A percentile compares a stretch with the other conserved stretches of the same genome.
Conservation (phyloP, 1,140 invertebrate genomes). For the Scaptodrosophila lebanonensis region DNA sequence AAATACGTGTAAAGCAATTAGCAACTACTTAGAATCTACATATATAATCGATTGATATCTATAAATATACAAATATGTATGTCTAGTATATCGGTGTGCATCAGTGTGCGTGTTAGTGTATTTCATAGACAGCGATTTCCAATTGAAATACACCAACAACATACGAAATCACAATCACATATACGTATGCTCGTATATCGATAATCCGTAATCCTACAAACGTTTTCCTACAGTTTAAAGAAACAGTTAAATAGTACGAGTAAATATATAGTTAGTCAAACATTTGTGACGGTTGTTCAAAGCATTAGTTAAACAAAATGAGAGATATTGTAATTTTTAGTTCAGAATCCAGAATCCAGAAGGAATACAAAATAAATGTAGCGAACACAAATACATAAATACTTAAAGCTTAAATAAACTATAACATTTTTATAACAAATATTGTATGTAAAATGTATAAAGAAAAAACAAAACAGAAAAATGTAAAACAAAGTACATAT, state of each 20-base stretch:
- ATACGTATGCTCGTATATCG: too few species aligned
- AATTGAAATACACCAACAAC: constrained; percentile 29
- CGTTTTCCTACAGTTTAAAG: constrained; percentile 53
- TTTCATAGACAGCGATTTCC: constrained; percentile 47
- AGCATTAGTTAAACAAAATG: constrained; percentile 30
- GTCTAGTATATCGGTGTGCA: constrained; percentile 14
- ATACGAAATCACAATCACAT: constrained; percentile 36
- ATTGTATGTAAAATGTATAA: constrained; percentile 26
- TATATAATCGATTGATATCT: constrained; percentile 20
- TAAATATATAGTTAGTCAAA: constrained; percentile 36
- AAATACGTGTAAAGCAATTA: constrained; percentile 70
- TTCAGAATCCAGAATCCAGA: constrained; percentile 8
- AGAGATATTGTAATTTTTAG: constrained; percentile 29
- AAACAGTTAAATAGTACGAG: constrained; percentile 28
- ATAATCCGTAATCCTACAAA: constrained; percentile 55
- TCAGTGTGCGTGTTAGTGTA: constrained; percentile 52
- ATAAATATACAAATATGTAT: constrained; percentile 20
- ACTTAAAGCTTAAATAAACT: constrained; percentile 47
- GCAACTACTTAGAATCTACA: constrained; percentile 41
- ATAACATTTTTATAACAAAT: constrained; percentile 49
- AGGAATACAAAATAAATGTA: constrained; percentile 6
- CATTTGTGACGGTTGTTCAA: constrained; percentile 55
- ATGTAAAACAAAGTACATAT: constrained; percentile 67
- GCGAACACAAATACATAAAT: constrained; percentile 12
- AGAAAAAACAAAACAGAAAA: constrained; percentile 34